Base-by-base conservation (phyloP, 2,888 invertebrate genomes). In the Phorcus lineatus region DNA sequence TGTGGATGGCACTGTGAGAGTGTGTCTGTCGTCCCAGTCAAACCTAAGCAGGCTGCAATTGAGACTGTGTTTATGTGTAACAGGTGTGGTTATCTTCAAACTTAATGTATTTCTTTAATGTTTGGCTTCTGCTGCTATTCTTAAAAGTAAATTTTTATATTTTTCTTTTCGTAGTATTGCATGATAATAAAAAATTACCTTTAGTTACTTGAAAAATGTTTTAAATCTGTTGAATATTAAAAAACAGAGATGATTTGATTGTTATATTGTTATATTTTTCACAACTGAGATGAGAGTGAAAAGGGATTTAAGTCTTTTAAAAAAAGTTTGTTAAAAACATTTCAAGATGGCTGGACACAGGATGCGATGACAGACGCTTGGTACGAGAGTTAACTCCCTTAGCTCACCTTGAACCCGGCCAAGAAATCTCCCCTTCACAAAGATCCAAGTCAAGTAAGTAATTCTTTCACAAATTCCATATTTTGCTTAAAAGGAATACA, bases 341-440 rank as follows among this genome's bases (percentile, higher is more conserved):
- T 47, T 47, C 4, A 79, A 91, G 91, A 76, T 92, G 91, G 91
- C 77, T 92, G 75, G 91, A 92, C 78, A 90, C 90, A 6, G 91
- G 91, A 2, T 90, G 89, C 86, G 89, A 90, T 79, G 91, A 92
- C 80, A 83, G 91, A 40, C 79, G 86, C 24, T 82, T 90, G 47
- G 78, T 78, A 11, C 80, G 87, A 83, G 86, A 87, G 81, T 87
- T 91, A 67, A 52, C 79, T 28, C 88, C 89, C 74, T 47, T 89
- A 19, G 85, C 87, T 22, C 80, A 83, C 52, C 57, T 90, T 52
- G 82, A 87, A 74, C 79, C 75, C 6, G 80, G 62, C 76, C 83
- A 81, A n/a, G 77, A 81, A 40, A 76, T 81, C 19, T 74, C 79
- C 40, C 78, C 82, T 53, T 74, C 81, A 74, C 74, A 78, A n/a